phyloP scores from a whole-genome alignment of 2,797 vertebrate genomes.

The Gadopsis bispinosus region DNA sequence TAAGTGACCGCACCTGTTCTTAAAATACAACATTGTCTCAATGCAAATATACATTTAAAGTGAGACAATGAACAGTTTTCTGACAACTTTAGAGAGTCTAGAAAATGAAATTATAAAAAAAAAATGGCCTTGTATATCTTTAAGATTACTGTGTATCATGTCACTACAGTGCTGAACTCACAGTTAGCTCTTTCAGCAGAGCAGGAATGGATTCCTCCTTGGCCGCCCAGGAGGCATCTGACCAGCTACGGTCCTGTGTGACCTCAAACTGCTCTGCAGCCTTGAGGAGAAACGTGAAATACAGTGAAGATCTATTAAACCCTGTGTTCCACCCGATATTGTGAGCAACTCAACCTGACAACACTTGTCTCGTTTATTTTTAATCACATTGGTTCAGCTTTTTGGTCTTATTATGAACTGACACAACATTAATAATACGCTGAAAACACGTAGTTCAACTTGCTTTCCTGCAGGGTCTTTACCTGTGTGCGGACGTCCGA shows the following conservation, averaged over 20 bases:
- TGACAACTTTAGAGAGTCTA: background rate
- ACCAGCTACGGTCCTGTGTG: slow-evolving; percentile 80
- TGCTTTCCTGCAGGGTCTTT: background rate
- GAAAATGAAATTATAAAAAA: too few relatives aligned
- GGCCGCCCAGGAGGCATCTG: slow-evolving; percentile 65
- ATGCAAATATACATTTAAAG: background rate
- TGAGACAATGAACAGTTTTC: background rate
- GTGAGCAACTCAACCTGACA: background rate
- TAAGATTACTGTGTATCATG: background rate
- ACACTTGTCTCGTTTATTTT: background rate
- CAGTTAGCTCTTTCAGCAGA: slow-evolving; percentile 77
- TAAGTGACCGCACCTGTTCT: background rate
- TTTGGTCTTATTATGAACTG: background rate
- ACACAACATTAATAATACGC: background rate
- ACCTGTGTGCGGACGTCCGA: slow-evolving; percentile 67
- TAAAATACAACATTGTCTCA: background rate
- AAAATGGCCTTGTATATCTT: background rate
- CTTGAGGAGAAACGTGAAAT: slow-evolving; percentile 31
- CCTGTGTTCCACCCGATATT: background rate
- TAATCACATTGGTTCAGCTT: background rate
- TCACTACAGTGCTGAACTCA: slow-evolving; percentile 58
- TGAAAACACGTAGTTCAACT: background rate
- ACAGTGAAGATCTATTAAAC: background rate
- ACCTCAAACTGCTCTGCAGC: slow-evolving; percentile 76
- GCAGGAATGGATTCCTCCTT: slow-evolving; percentile 72